phyloP scores from a whole-genome alignment of 2,888 invertebrate genomes.

The Monochamus alternatus region DNA sequence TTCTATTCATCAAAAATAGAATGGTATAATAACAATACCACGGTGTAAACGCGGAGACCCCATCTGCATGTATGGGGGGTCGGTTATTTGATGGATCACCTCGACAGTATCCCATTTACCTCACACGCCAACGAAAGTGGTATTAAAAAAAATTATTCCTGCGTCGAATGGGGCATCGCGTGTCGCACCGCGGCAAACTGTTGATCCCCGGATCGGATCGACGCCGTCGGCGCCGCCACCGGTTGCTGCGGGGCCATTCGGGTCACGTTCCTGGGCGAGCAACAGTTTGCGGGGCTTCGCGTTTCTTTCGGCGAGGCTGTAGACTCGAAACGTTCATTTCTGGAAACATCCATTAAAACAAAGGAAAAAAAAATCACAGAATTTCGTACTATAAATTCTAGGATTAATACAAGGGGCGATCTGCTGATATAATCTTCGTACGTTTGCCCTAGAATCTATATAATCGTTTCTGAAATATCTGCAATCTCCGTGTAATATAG shows the following conservation, averaged over 20 bases:
- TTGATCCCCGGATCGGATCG: conserved; percentile 44
- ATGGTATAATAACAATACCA: not conserved
- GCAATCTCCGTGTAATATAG: too few relatives aligned
- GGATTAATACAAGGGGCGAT: too few relatives aligned
- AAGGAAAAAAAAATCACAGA: too few relatives aligned
- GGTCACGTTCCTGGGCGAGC: conserved; percentile 24
- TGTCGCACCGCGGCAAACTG: conserved; percentile 52
- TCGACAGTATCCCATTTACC: conserved; percentile 5
- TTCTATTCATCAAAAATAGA: too few relatives aligned
- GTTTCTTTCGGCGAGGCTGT: not conserved
- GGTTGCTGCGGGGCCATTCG: conserved; percentile 36
- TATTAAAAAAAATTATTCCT: conserved; percentile 36
- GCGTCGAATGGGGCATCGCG: conserved; percentile 53
- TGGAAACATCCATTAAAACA: too few relatives aligned
- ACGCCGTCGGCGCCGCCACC: conserved; percentile 16
- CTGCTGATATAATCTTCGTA: too few relatives aligned
- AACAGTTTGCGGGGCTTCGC: conserved; percentile 27
- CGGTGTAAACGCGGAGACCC: not conserved
- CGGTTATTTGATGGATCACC: conserved; percentile 4
- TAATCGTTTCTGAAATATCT: too few relatives aligned
- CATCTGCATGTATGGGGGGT: not conserved
- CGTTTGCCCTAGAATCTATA: too few relatives aligned
- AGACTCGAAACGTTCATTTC: too few relatives aligned
- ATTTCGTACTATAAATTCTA: too few relatives aligned
- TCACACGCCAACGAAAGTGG: conserved; percentile 29